Conservation (phyloP, 2,888 invertebrate species). For the Trichacis sp. region DNA sequence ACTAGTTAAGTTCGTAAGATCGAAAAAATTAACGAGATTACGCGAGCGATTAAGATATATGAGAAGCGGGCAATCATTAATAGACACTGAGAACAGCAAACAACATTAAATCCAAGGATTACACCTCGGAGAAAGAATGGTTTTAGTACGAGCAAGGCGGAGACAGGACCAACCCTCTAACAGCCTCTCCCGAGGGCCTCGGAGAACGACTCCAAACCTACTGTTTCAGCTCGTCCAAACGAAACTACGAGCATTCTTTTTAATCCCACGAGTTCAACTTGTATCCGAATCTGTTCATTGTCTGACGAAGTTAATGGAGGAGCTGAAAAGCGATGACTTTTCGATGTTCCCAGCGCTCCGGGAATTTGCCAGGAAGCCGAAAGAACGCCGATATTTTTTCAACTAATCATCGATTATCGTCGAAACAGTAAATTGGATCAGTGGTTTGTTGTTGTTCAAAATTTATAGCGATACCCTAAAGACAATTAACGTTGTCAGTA, state of each 20-base stretch:
- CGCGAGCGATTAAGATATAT: slow-evolving; percentile 36
- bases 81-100: slow-evolving; percentile 49
- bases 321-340: slow-evolving; percentile 40
- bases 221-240: slow-evolving; percentile 45
- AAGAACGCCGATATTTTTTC: too few relatives aligned
- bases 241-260: slow-evolving; percentile 48
- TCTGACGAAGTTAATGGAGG: slow-evolving; percentile 42
- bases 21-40: slow-evolving; percentile 32
- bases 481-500: too few relatives aligned
- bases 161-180: slow-evolving; percentile 40
- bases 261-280: slow-evolving; percentile 49
- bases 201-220: slow-evolving; percentile 44
- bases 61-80: slow-evolving; percentile 48
- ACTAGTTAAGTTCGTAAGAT: background rate
- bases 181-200: slow-evolving; percentile 43
- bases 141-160: slow-evolving; percentile 41
- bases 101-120: slow-evolving; percentile 51
- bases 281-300: slow-evolving; percentile 44
- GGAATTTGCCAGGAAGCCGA: too few relatives aligned
- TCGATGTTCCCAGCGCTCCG: slow-evolving; percentile 21
- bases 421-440: too few relatives aligned
- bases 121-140: slow-evolving; percentile 44
- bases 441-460: too few relatives aligned
- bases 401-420: too few relatives aligned
- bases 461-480: too few relatives aligned